Percentiles rank a stretch among this genome's conserved stretches.
Conservation (phyloP, 1,140 invertebrate genomes). For the Pissodes strobi region DNA sequence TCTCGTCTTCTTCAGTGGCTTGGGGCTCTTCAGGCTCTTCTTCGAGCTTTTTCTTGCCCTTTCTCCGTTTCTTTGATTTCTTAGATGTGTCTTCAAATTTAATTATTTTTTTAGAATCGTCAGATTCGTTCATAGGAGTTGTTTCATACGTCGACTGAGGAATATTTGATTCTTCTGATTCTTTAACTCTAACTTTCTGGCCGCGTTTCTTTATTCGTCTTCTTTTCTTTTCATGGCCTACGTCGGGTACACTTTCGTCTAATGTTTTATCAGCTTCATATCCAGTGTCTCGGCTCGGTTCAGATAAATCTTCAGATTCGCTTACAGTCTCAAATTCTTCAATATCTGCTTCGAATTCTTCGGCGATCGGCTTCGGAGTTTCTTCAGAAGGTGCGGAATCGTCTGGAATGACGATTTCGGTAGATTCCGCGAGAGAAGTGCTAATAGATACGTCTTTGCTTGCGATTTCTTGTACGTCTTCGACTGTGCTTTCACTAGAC, state of each 20-base stretch:
- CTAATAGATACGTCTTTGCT: conserved; percentile 54
- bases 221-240: conserved; percentile 51
- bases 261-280: conserved; percentile 64
- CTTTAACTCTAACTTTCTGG: conserved; percentile 58
- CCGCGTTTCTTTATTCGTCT: conserved; percentile 62
- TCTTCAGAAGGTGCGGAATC: conserved; percentile 58
- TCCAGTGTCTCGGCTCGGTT: conserved; percentile 56
- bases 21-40: conserved; percentile 30
- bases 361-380: conserved; percentile 60
- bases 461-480: conserved; percentile 34
- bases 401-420: conserved; percentile 61
- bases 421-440: conserved; percentile 65
- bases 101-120: conserved; percentile 47
- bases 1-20: conserved; percentile 13
- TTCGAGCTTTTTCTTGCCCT: conserved; percentile 19
- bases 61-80: conserved; percentile 47
- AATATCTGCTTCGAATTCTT: conserved; percentile 56
- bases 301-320: conserved; percentile 54
- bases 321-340: conserved; percentile 58
- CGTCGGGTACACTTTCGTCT: conserved; percentile 59
- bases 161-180: conserved; percentile 55
- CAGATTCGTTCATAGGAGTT: conserved; percentile 46
- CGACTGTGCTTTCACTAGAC: conserved; percentile 25
- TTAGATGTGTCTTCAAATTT: conserved; percentile 56
- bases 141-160: conserved; percentile 55